phyloP scores from a whole-genome alignment of 2,113 vertebrate species.

The Pleuronectes platessa region DNA sequence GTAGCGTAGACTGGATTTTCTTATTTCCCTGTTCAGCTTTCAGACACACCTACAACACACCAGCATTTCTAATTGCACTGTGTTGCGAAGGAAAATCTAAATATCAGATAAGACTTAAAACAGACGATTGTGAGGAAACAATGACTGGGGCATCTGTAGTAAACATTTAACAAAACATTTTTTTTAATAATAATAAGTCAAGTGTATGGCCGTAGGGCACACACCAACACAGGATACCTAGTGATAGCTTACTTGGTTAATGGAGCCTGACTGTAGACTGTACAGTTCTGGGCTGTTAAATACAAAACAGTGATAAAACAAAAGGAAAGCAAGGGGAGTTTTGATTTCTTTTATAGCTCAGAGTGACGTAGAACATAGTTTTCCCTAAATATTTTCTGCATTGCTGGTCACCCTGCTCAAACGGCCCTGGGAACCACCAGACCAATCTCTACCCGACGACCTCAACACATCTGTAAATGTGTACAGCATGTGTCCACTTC shows the following conservation, averaged over 20 bases:
- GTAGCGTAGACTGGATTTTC: too few species aligned
- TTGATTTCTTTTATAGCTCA: background rate
- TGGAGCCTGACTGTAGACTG: background rate
- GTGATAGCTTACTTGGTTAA: too few species aligned
- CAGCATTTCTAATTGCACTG: background rate
- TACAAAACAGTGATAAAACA: background rate
- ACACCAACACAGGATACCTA: background rate
- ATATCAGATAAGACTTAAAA: background rate
- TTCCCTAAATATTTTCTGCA: background rate
- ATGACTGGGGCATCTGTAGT: background rate
- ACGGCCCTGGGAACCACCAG: background rate
- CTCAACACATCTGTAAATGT: background rate
- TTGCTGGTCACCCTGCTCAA: background rate
- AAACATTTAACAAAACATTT: background rate
- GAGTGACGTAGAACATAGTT: background rate
- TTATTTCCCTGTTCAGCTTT: too few species aligned
- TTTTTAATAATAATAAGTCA: background rate
- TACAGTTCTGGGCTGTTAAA: background rate
- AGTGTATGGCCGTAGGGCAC: background rate
- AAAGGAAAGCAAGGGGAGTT: background rate
- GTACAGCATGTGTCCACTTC: slow-evolving; percentile 13
- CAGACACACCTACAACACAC: too few species aligned
- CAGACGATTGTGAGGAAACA: background rate
- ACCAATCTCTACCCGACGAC: background rate
- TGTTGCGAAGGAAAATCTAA: background rate